A percentile compares a stretch with the other conserved stretches of the same genome.
These are phyloP conservation scores for Pterocles gutturalis DNA, from an alignment of 2,113 vertebrate species.

Conservation along the genomic window DNA sequence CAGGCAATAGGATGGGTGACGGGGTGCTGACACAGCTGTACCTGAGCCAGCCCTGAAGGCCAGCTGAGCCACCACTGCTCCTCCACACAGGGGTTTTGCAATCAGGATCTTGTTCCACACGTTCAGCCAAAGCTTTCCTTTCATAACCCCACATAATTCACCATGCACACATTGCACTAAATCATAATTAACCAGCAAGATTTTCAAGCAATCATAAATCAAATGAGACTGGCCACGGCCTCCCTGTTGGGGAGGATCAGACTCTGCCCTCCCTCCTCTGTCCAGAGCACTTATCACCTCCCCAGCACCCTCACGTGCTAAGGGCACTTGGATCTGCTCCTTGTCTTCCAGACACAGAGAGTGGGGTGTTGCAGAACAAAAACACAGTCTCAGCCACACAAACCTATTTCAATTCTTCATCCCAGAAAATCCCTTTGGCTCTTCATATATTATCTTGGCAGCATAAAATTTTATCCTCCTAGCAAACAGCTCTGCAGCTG, in stretches of 20 bases:
- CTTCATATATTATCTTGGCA: not conserved
- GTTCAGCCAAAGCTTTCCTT: not conserved
- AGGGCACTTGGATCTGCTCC: not conserved
- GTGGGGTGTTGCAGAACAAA: not conserved
- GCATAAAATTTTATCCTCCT: not conserved
- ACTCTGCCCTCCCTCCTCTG: not conserved
- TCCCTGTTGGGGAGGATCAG: not conserved
- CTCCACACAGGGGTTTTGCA: not conserved
- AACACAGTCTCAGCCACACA: not conserved
- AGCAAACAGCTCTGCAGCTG: not conserved
- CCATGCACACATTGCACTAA: accelerated
- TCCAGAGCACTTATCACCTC: accelerated
- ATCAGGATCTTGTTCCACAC: not conserved
- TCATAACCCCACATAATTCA: not conserved
- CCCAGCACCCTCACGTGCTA: not conserved
- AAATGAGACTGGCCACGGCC: not conserved
- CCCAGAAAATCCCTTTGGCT: not conserved
- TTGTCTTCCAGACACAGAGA: not conserved
- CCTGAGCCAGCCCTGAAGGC: not conserved
- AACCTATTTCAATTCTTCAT: not conserved
- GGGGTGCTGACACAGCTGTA: not conserved
- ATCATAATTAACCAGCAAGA: not conserved
- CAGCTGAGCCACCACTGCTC: not conserved
- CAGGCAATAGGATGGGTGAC: not conserved
- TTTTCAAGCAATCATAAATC: not conserved